These are phyloP conservation scores for Cyanistes caeruleus DNA, from an alignment of 2,113 vertebrate species.

Conservation along the genomic window DNA sequence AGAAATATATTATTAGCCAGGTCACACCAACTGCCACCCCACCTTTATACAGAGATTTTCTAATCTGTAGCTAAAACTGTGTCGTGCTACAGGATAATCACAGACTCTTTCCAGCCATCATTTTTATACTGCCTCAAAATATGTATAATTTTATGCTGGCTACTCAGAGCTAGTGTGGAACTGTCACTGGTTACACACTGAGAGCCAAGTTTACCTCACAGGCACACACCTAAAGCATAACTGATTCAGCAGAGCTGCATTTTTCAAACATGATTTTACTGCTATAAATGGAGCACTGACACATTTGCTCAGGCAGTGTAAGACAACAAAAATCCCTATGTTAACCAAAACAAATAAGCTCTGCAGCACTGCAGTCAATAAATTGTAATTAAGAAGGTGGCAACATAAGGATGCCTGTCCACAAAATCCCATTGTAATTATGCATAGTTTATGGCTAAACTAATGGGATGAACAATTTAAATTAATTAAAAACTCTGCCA, in stretches of 20 bases:
- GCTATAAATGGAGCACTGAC: not conserved
- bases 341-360: constrained; percentile 29
- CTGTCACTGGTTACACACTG: not conserved
- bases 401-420: not conserved
- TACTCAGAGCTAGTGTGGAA: not conserved
- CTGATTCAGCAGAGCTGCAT: not conserved
- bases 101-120: not conserved
- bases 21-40: not conserved
- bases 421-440: constrained; percentile 44
- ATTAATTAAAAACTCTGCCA: constrained; percentile 52
- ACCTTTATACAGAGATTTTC: not conserved
- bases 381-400: constrained; percentile 40
- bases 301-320: not conserved
- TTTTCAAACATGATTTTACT: not conserved
- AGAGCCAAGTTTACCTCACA: not conserved
- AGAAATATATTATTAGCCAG: not conserved
- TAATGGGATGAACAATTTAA: constrained; percentile 57
- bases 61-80: not conserved
- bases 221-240: not conserved
- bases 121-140: not conserved
- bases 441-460: constrained; percentile 40
- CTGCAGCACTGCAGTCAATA: not conserved
- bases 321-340: not conserved
- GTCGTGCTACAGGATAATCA: not conserved
- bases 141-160: not conserved